Percentiles rank a stretch among this genome's conserved stretches.
phyloP scores from a whole-genome alignment of 2,113 vertebrate species.

The Cyphomyrus plagiostoma region DNA sequence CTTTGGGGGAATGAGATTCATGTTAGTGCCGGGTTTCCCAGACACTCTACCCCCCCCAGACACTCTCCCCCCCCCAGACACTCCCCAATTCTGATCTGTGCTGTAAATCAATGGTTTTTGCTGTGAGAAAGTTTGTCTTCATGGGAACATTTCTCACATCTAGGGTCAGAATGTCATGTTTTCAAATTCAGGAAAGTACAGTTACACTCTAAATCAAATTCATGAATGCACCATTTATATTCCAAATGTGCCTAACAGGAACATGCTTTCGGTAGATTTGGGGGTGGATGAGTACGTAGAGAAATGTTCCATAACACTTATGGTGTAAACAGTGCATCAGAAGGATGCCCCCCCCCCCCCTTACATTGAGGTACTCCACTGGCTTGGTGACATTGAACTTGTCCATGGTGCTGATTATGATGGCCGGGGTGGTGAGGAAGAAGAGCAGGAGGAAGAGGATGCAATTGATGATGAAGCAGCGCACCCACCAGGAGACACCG shows the following conservation, averaged over 20 bases:
- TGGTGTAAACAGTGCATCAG: neutral
- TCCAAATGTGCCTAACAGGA: neutral
- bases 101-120: neutral
- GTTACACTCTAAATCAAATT: neutral
- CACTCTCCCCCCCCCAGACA: too few species aligned
- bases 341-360: neutral
- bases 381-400: conserved; percentile 99
- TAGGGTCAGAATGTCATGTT: neutral
- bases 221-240: neutral
- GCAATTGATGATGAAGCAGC: conserved; percentile 92
- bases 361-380: conserved; percentile 89
- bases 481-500: conserved; percentile 92
- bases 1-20: conserved; percentile 48
- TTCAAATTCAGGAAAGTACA: neutral
- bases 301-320: neutral
- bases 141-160: neutral
- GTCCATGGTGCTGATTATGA: conserved; percentile 99
- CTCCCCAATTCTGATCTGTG: neutral
- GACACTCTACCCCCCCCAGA: too few species aligned
- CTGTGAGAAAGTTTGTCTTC: neutral
- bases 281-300: neutral
- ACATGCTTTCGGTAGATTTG: neutral
- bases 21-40: neutral
- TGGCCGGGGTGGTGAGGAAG: conserved; percentile 96
- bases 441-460: conserved; percentile 94